Conservation (phyloP, 2,888 invertebrate species). For the Acrocyrtus sp. region DNA sequence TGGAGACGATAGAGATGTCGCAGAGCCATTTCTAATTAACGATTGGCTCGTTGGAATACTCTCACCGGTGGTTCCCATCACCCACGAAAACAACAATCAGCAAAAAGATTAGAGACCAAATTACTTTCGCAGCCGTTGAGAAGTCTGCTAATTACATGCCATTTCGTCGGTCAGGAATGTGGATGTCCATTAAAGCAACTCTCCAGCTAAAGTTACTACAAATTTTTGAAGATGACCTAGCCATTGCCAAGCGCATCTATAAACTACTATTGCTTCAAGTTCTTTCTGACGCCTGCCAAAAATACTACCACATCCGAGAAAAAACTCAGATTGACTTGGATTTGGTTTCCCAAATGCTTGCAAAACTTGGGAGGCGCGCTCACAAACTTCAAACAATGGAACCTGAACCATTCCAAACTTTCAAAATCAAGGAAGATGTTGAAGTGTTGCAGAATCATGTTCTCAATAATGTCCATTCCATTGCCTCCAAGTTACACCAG, state of each 20-base stretch:
- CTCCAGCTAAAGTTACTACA: conserved; percentile 3
- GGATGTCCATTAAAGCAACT: conserved; percentile 18
- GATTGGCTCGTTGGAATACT: conserved; percentile 10
- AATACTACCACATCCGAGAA: not conserved
- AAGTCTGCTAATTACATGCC: conserved; percentile 1
- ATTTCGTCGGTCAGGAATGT: conserved; percentile 34
- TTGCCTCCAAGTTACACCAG: not conserved
- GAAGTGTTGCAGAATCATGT: not conserved
- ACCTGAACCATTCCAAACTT: no score
- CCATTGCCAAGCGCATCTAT: conserved; percentile 16
- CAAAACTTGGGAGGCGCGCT: conserved; percentile 30
- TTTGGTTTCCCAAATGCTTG: conserved; percentile 18
- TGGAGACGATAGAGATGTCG: not conserved
- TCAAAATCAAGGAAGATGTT: no score
- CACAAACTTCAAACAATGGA: not conserved
- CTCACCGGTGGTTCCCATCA: no score
- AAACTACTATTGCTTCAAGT: conserved; percentile 19
- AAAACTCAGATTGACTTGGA: conserved; percentile 3
- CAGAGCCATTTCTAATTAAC: not conserved
- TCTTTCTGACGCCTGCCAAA: conserved; percentile 1
- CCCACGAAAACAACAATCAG: no score
- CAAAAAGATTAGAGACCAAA: conserved; percentile 29
- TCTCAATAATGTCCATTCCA: not conserved
- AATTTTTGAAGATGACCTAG: not conserved
- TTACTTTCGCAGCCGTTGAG: not conserved